Conservation (phyloP, 2,888 invertebrate species). For the Gortyna flavago region DNA sequence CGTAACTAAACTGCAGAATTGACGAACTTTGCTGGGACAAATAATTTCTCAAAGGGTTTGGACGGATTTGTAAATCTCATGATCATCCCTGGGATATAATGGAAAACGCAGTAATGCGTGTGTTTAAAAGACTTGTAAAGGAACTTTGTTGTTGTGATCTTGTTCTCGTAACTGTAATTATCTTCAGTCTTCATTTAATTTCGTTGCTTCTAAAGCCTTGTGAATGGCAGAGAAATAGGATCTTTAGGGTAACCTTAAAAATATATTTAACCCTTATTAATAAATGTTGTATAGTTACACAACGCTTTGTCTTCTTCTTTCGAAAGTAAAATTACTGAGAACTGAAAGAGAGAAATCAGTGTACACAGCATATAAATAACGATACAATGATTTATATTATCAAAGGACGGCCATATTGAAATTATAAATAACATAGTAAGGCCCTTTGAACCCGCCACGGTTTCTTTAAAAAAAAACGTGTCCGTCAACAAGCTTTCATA, state of each 20-base stretch:
- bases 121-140: background rate
- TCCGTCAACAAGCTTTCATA: too few relatives aligned
- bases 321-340: too few relatives aligned
- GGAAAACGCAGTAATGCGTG: background rate
- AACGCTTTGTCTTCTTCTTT: too few relatives aligned
- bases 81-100: background rate
- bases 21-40: background rate
- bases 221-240: too few relatives aligned
- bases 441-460: background rate
- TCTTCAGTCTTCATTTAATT: background rate
- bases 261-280: too few relatives aligned
- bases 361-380: too few relatives aligned
- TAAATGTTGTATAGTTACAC: too few relatives aligned
- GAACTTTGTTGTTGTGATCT: background rate
- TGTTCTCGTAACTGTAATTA: background rate
- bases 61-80: background rate
- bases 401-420: background rate
- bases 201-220: too few relatives aligned
- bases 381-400: constrained; percentile 6
- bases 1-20: background rate
- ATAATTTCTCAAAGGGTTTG: background rate
- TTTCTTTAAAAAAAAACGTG: background rate
- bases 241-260: too few relatives aligned
- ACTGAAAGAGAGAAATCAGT: too few relatives aligned
- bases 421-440: background rate